A percentile compares a stretch with the other conserved stretches of the same genome.
These are phyloP conservation scores for Tragelaphus buxtoni DNA, from an alignment of 2,113 vertebrate species.

Conservation along the genomic window DNA sequence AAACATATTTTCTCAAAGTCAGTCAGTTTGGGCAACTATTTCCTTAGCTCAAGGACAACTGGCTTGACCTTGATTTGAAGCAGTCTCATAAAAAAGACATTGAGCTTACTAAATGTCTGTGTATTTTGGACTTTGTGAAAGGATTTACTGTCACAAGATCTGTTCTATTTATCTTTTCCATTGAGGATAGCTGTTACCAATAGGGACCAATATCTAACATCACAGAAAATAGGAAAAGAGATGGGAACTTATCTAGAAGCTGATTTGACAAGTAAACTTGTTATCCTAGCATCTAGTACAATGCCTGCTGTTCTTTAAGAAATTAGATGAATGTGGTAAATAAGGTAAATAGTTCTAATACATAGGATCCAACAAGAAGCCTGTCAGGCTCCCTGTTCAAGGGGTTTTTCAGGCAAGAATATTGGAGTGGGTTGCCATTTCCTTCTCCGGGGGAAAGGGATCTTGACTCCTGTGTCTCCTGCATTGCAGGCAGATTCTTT, in stretches of 20 bases:
- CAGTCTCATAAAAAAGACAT: not conserved
- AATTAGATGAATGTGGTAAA: not conserved
- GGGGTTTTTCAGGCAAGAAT: too few relatives aligned
- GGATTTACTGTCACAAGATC: not conserved
- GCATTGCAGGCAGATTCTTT: too few relatives aligned
- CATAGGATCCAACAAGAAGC: not conserved
- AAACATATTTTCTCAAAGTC: not conserved
- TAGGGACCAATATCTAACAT: not conserved
- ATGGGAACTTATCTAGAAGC: not conserved
- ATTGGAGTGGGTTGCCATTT: too few relatives aligned
- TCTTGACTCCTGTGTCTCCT: too few relatives aligned
- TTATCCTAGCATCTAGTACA: not conserved
- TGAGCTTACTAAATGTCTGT: not conserved
- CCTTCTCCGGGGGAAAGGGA: too few relatives aligned
- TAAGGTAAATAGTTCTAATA: not conserved
- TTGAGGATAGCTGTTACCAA: not conserved
- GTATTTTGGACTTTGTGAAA: not conserved
- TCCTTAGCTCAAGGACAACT: not conserved
- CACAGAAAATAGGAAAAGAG: not conserved
- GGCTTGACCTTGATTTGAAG: conserved; percentile 5
- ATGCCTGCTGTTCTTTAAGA: not conserved
- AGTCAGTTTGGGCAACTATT: not conserved
- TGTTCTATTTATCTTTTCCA: not conserved
- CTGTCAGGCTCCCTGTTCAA: too few relatives aligned
- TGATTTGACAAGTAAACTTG: not conserved